phyloP scores from a whole-genome alignment of 2,797 vertebrate genomes.

The Rhynchotus rufescens region DNA sequence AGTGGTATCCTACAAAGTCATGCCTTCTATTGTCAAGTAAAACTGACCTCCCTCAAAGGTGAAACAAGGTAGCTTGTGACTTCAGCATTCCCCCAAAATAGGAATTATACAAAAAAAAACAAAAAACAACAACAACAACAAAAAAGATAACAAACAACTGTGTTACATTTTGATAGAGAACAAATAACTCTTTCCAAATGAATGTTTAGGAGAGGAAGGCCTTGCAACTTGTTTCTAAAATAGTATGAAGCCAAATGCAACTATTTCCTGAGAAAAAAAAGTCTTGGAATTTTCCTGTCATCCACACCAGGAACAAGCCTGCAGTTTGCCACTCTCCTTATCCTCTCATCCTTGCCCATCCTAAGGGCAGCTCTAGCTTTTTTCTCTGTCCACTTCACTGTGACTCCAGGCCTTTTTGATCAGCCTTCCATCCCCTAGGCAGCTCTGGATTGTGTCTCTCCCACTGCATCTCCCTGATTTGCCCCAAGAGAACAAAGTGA shows the following conservation, averaged over 20 bases:
- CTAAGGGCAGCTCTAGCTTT: rapidly evolving
- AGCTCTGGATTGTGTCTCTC: not conserved
- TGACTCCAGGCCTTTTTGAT: rapidly evolving
- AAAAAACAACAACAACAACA: not conserved
- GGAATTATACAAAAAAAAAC: not conserved
- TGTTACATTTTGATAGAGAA: not conserved
- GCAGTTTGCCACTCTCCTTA: not conserved
- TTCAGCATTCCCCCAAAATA: not conserved
- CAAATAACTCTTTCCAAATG: not conserved
- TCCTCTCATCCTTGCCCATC: not conserved
- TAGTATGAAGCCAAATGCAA: not conserved
- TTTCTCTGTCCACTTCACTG: not conserved
- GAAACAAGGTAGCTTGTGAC: not conserved
- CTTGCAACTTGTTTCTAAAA: not conserved
- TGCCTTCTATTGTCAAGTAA: not conserved
- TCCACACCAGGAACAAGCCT: not conserved
- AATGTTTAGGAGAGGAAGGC: rapidly evolving
- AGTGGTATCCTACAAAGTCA: not conserved
- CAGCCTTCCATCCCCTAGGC: not conserved
- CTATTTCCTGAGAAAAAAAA: not conserved
- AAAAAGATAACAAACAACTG: not conserved
- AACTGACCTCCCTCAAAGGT: not conserved
- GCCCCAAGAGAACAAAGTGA: rapidly evolving
- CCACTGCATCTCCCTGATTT: rapidly evolving
- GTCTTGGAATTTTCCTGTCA: not conserved